Evolutionary conservation across 2,113 vertebrate genomes (phyloP), one percentile per base, ranked within the genome.

Genomic region (Raja brachyura): DNA sequence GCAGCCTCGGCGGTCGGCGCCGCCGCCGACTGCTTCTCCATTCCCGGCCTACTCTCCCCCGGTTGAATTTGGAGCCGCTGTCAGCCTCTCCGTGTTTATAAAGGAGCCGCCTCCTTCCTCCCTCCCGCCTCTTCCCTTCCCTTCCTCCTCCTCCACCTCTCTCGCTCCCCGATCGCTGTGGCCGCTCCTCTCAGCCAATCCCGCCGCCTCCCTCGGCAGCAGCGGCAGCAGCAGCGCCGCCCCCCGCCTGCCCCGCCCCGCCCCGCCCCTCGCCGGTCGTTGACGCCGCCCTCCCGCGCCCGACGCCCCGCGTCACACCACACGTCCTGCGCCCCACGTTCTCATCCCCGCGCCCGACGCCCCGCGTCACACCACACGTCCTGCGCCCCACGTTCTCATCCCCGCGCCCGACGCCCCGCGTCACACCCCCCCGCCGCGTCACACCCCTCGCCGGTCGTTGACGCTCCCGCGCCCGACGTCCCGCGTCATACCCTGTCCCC

Each of bases 111-210:
- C 93, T 33, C 92, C 78, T 73, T 22, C 61, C 39, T 48, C 39
- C 39, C 39, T 48, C 39, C 39, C 39, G 0, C 39, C 39, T n/a
- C 39, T 48, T 3, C 39, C 3, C 39, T 48, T 48, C 39, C 39
- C 39, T 48, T 48, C 39, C 3, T 48, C 39, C 39, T 48, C 39
- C 39, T 48, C 39, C 39, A 1, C 39, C 39, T 48, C 39, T 48
- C 39, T 7, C 25, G 63, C 68, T 31, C 25, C 13, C 18, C 56
- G 70, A 22, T 73, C 5, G 70, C 70, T 2, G 70, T 2, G 70
- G 14, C 70, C 20, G 59, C 7, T 22, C 63, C 61, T 93, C 93
- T 54, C 93, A 94, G 94, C 94, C 75, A 93, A 94, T 93, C 94
- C 11, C 94, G 66, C 93, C 61, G 93, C 90, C 94, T 70, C 93